Base-by-base conservation (phyloP, 2,113 vertebrate genomes). In the Glaucidium brasilianum region DNA sequence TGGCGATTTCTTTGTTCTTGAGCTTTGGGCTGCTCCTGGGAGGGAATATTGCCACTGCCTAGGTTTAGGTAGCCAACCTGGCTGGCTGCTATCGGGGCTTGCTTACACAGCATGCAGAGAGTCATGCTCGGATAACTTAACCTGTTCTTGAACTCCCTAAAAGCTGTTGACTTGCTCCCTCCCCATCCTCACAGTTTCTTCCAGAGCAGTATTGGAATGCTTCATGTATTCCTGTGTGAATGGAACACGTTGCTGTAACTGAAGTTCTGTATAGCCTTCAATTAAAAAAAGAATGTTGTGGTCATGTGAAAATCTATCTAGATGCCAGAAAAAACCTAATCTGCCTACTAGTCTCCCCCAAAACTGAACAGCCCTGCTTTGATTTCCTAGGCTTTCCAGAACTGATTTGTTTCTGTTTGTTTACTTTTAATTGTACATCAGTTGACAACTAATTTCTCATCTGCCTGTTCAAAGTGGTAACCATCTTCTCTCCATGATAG, bases 61-160 rank as follows among this genome's bases (percentile, higher is more conserved):
- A 64, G 34, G 23, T 74, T 78, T 16, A n/a, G 45, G 58, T 34
- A 62, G 41, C 52, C 32, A 41, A 0, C 30, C 4, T 27, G 87
- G 17, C 32, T 47, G 55, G 17, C 62, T 90, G 80, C 56, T 0
- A 0, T 2, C 16, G 23, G 10, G 29, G 10, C 1, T 12, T 64
- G 66, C 43, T 20, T 68, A 1, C 1, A 0, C 8, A 16, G 3
- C 4, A 11, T 11, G 43, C 41, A 86, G 63, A 81, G 39, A 80
- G 39, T 23, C 8, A 7, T 39, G 39, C 39, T 39, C 39, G 10
- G 11, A n/a, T 62, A 23, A 13, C 49, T 78, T 50, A 27, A 58
- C 52, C 23, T 60, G 27, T 15, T 55, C 50, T 58, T 74, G 75
- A 92, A 64, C 19, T 73, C 30, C 11, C 19, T 45, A 21, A 74